These are phyloP conservation scores for Bergia puertoricense DNA, from an alignment of 92 coral and sea anemone genomes.

Conservation along the genomic window DNA sequence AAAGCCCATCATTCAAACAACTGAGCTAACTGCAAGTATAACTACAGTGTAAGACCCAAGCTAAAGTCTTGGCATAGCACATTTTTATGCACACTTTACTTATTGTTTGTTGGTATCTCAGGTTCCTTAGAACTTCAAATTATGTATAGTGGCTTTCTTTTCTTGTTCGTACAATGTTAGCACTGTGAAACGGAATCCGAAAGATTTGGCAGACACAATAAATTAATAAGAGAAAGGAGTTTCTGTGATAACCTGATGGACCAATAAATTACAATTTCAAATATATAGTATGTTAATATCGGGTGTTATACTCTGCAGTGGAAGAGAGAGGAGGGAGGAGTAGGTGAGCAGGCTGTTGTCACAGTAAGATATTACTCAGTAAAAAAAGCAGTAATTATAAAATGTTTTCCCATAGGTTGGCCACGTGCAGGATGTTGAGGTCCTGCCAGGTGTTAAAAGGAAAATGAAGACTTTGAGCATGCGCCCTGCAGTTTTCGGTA, in stretches of 20 bases:
- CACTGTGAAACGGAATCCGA: too few species aligned
- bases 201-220: too few species aligned
- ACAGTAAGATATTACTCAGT: not conserved
- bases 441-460: conserved; percentile 71
- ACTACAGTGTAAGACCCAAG: not conserved
- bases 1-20: not conserved
- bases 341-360: not conserved
- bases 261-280: not conserved
- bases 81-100: too few species aligned
- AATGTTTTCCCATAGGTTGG: conserved; percentile 58
- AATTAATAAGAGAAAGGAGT: too few species aligned
- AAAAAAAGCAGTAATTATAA: not conserved
- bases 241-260: too few species aligned
- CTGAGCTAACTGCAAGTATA: not conserved
- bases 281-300: not conserved
- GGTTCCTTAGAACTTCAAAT: not conserved
- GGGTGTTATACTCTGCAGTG: not conserved
- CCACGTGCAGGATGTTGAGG: conserved; percentile 73
- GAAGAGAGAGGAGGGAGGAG: not conserved
- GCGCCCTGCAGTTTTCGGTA: conserved; percentile 93
- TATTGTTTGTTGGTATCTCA: not conserved
- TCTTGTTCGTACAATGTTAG: too few species aligned
- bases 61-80: not conserved
- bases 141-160: too few species aligned
- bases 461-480: conserved; percentile 91